Evolutionary conservation across 2,113 vertebrate species (phyloP), one percentile per base, ranked within the genome.

Genomic region (Cyanoliseus patagonus): DNA sequence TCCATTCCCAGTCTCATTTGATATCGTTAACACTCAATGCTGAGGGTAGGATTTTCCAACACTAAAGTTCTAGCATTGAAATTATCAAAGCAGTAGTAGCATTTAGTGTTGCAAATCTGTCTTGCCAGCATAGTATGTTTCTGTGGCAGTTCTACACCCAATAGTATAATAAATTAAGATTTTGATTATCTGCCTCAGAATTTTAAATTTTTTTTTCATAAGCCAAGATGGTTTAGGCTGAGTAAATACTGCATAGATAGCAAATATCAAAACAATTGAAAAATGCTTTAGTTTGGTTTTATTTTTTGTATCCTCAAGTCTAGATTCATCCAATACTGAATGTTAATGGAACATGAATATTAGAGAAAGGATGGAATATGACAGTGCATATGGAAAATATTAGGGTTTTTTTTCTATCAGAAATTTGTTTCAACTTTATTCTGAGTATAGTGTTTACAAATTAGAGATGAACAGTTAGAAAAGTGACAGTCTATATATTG

Each of bases 381-480:
- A 97, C 98, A 98, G 98, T 97, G 98, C 98, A 98, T 98, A 98
- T 98, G 98, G 98, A 98, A 98, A 98, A 98, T 98, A 98, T 97
- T 97, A 97, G 98, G 97, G 92, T 96, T 97, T 90, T 94, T 95
- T 95, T 92, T 96, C 91, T 90, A 82, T 95, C 8, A 22, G 59
- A 95, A 92, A 13, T 96, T 91, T 91, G 44, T 95, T 97, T 95
- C 79, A 88, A 86, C 77, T 93, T 85, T 82, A 79, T 80, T 94
- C 83, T 82, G 11, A 92, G 74, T 96, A 52, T 6, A 83, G 85
- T 98, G 97, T 98, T 97, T 93, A 92, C 61, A 95, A 83, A 79
- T 95, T 97, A 93, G 81, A 95, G 17, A 53, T 90, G 61, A 95
- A 92, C 70, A 85, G 84, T 95, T 86, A 92, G 86, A 88, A 77